phyloP scores from a whole-genome alignment of 2,113 vertebrate genomes.

The Oryzias woworae region DNA sequence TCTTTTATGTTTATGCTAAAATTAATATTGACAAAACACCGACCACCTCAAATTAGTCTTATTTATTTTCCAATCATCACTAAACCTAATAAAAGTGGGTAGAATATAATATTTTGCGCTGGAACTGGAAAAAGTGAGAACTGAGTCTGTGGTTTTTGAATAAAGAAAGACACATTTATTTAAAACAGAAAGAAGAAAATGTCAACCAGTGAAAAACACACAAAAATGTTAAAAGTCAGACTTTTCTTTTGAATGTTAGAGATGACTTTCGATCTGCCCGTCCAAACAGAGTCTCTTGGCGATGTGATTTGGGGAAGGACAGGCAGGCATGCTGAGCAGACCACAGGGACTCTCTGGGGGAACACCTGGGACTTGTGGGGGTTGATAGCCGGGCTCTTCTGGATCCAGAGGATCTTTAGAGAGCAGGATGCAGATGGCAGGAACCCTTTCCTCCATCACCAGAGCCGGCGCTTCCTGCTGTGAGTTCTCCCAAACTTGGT shows the following conservation, averaged over 20 bases:
- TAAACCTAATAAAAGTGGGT: too few relatives aligned
- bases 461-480: conserved; percentile 63
- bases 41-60: too few relatives aligned
- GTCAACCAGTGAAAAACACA: neutral
- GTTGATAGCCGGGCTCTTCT: conserved; percentile 85
- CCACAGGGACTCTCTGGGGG: conserved; percentile 19
- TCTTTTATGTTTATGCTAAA: too few relatives aligned
- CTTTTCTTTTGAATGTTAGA: conserved; percentile 1
- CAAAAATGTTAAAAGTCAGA: neutral
- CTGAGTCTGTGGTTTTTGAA: too few relatives aligned
- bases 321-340: conserved; percentile 4
- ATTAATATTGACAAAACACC: too few relatives aligned
- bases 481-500: conserved; percentile 85
- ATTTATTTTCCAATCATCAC: too few relatives aligned
- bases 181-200: neutral
- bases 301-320: conserved; percentile 9
- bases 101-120: too few relatives aligned
- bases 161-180: too few relatives aligned
- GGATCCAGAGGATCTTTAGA: conserved; percentile 90
- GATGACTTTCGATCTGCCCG: conserved; percentile 17
- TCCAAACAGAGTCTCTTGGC: conserved; percentile 57
- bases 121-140: too few relatives aligned
- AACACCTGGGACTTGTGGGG: conserved; percentile 57
- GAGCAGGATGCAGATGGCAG: conserved; percentile 89
- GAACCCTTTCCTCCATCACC: conserved; percentile 83